phyloP scores from a whole-genome alignment of 2,113 vertebrate genomes.

The Numenius arquata region DNA sequence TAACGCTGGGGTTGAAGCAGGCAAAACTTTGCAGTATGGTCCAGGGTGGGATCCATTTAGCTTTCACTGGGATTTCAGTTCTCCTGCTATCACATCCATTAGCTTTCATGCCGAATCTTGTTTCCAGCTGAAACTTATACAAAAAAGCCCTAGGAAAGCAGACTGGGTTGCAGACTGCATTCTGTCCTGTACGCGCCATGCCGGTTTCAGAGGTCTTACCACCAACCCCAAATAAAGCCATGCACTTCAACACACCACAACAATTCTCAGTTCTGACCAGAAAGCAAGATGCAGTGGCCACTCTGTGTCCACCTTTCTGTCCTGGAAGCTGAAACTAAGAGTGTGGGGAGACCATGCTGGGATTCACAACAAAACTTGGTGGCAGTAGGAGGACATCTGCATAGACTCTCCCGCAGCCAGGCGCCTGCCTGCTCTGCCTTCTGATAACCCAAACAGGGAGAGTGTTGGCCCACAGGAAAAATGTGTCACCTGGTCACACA shows the following conservation, averaged over 20 bases:
- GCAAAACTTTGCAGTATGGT: background rate
- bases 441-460: accelerated
- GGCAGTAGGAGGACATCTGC: background rate
- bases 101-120: conserved; percentile 1
- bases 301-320: background rate
- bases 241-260: background rate
- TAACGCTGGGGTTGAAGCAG: background rate
- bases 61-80: conserved; percentile 5
- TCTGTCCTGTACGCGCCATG: background rate
- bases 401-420: background rate
- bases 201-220: background rate
- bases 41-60: background rate
- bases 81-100: conserved; percentile 21
- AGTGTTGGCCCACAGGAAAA: background rate
- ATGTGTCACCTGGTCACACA: background rate
- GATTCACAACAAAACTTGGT: background rate
- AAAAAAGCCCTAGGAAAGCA: background rate
- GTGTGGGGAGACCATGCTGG: background rate
- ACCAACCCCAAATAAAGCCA: background rate
- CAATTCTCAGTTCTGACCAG: background rate
- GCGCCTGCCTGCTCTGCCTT: background rate
- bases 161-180: background rate
- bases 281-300: background rate
- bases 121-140: background rate
- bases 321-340: background rate